These are phyloP conservation scores for Trichomycterus rosablanca DNA, from an alignment of 2,113 vertebrate genomes.

Conservation along the genomic window DNA sequence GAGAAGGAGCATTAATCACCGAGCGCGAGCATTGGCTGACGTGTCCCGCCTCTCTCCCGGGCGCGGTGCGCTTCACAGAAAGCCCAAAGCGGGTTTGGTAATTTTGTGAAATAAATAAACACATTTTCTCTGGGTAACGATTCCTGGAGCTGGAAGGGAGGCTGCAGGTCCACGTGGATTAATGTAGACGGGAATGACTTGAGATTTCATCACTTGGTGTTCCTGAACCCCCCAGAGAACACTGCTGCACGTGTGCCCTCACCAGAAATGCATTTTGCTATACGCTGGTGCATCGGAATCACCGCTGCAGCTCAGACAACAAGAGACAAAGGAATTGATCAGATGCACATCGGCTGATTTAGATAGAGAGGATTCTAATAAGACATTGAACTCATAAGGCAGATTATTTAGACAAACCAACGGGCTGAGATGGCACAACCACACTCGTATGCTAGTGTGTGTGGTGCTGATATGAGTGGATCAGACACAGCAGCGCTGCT, in stretches of 20 bases:
- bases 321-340: too few relatives aligned
- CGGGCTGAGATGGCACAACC: too few relatives aligned
- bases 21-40: conserved; percentile 31
- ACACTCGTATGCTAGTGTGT: too few relatives aligned
- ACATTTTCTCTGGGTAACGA: conserved; percentile 31
- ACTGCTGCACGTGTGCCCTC: conserved; percentile 9
- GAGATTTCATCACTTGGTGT: conserved; percentile 4
- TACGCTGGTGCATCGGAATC: too few relatives aligned
- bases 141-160: too few relatives aligned
- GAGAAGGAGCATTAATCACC: conserved; percentile 34
- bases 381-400: too few relatives aligned
- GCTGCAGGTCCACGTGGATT: conserved; percentile 14
- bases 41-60: background rate
- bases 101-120: conserved; percentile 30
- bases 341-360: too few relatives aligned
- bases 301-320: too few relatives aligned
- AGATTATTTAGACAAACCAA: too few relatives aligned
- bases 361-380: too few relatives aligned
- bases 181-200: conserved; percentile 20
- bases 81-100: background rate
- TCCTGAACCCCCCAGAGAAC: conserved; percentile 2
- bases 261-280: background rate
- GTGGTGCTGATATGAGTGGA: too few relatives aligned
- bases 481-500: too few relatives aligned
- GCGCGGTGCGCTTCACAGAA: conserved; percentile 24